Base-by-base conservation (phyloP, 1,140 invertebrate genomes). In the Psilanteris sp. region DNA sequence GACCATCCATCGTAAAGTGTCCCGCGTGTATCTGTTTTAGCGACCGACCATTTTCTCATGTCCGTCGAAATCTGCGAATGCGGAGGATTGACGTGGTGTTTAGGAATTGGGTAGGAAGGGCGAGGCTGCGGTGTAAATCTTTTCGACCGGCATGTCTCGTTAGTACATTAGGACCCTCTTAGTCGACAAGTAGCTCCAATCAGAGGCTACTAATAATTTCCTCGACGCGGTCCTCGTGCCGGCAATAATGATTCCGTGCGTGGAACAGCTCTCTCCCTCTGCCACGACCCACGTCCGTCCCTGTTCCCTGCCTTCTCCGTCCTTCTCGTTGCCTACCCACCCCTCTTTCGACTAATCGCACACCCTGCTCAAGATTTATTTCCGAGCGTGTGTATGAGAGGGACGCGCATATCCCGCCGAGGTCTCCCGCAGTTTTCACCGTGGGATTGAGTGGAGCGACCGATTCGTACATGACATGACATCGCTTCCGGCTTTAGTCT, bases 361-460 rank as follows among this genome's bases (percentile, higher is more conserved):
- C 78, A 80, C 71, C 83, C 81, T 79, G 83, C 81, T 84, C 84
- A 85, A 85, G 83, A 87, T 87, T 87, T 87, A 88, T 87, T 82
- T 83, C 80, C 81, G 78, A 79, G 70, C 75, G 78, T 79, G 76
- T 67, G 77, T 77, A 74, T 78, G 77, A 78, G 74, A 77, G 68
- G 54, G 72, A 77, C 62, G 81, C 77, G 79, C 68, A 86, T 85
- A 86, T 84, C 85, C 84, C 79, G 82, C 81, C 79, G 80, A 75
- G 81, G 78, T 83, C 83, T 83, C 85, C 84, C 85, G 85, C 83
- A 78, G 85, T 82, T 82, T 81, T 73, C 76, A 86, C 85, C 85
- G 85, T 86, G 85, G 82, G 85, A 87, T 86, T 85, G 78, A 76
- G 80, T 78, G 75, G 74, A 64, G 61, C 73, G 46, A 78, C 71